These are phyloP conservation scores for Prionailurus bengalensis DNA, from an alignment of 2,113 vertebrate genomes.

Conservation along the genomic window DNA sequence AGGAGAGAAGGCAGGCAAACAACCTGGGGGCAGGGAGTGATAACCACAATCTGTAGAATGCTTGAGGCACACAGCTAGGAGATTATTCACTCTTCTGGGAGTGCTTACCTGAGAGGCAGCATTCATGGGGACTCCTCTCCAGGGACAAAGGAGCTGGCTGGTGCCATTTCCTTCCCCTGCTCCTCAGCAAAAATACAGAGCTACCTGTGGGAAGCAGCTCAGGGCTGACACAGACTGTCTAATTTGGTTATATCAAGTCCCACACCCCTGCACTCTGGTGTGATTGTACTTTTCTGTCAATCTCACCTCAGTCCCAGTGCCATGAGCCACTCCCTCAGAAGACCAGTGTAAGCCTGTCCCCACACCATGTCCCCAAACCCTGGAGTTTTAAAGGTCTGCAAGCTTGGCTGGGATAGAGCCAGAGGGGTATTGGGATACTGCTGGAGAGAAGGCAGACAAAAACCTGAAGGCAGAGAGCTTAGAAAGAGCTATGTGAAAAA, in stretches of 20 bases:
- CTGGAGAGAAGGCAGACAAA: not conserved
- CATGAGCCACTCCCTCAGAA: not conserved
- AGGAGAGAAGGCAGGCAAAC: not conserved
- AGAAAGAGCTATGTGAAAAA: not conserved
- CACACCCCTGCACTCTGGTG: not conserved
- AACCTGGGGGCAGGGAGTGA: not conserved
- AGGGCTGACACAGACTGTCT: not conserved
- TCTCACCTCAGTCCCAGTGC: not conserved
- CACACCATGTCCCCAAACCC: not conserved
- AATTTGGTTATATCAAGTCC: not conserved
- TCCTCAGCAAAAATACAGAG: not conserved
- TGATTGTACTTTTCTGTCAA: not conserved
- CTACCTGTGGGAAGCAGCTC: not conserved
- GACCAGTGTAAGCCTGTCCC: not conserved
- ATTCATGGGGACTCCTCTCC: not conserved
- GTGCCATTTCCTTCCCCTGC: not conserved
- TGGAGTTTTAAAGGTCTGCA: not conserved
- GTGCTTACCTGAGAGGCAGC: not conserved
- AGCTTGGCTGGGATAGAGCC: not conserved
- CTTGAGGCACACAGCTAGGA: not conserved
- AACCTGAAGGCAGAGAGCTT: not conserved
- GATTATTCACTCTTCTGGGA: not conserved
- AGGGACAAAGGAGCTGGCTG: not conserved
- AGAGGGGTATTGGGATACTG: not conserved
- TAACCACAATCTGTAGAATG: not conserved